Base-by-base conservation (phyloP, 2,888 invertebrate species). In the Ophraella communa region DNA sequence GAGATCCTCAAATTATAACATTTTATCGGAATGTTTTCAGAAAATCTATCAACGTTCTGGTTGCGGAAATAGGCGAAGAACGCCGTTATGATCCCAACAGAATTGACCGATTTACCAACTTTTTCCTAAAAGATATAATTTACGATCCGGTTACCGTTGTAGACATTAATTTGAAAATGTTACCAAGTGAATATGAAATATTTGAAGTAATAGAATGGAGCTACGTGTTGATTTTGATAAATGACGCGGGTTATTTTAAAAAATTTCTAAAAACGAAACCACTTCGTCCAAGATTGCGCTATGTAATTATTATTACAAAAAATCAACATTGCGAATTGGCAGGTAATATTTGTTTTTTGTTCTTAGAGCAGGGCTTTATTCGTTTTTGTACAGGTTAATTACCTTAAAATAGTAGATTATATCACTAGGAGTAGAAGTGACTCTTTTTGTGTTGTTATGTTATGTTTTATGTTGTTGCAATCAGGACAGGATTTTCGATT, bases 291-390 rank as follows among this genome's bases (percentile, higher is more conserved):
- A 57, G 17, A 47, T 14, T 57, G 4, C 18, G 33, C 30, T 57
- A 45, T 11, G 11, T 57, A 20, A n/a, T 57, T 27, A 27, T 57
- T 18, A 47, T 33, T 30, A 23, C 57, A 30, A 27, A 44, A 33
- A 14, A 30, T 3, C 21, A 57, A 21, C 14, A 45, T 21, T 45
- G 47, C 18, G 21, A 57, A 18, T 4, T 45, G 3, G 27, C 14
- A 56, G 56, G 56, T 56, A 42, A 21, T 14, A 39, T 5, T 2
- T n/a, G 18, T 23, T 23, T 49, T 52, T 51, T 27, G 10, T 51
- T 23, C 14, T 21, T n/a, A 21, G n/a, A n/a, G n/a, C n/a, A n/a
- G n/a, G n/a, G n/a, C n/a, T n/a, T n/a, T n/a, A n/a, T n/a, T n/a
- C n/a, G n/a, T n/a, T n/a, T n/a, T n/a, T n/a, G n/a, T n/a, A n/a